These are phyloP conservation scores for Cercopithecus mona DNA, from an alignment of 2,113 vertebrate species.

Conservation along the genomic window DNA sequence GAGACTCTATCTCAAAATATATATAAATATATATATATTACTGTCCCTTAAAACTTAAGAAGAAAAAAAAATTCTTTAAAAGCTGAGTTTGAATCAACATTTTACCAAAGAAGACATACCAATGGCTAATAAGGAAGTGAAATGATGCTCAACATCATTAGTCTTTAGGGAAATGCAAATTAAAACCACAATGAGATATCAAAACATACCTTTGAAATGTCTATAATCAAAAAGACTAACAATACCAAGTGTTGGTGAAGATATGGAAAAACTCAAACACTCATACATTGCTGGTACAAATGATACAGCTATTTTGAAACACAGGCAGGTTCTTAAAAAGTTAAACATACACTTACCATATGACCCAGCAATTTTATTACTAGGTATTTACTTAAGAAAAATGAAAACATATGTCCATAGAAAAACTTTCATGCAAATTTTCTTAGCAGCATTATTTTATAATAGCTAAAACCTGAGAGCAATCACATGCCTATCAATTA, in stretches of 20 bases:
- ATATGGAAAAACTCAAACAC: neutral
- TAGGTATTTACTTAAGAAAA: neutral
- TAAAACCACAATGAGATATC: neutral
- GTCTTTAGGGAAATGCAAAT: neutral
- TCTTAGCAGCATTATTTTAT: neutral
- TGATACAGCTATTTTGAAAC: neutral
- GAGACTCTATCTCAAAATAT: too few relatives aligned
- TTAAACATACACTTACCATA: neutral
- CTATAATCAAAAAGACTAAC: neutral
- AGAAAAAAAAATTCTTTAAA: neutral
- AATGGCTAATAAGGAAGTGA: neutral
- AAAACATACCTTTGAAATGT: neutral
- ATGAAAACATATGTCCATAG: neutral
- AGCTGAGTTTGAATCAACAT: neutral
- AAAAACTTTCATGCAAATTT: neutral
- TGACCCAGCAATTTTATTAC: neutral
- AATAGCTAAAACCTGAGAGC: neutral
- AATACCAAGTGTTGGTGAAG: neutral
- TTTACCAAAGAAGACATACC: neutral
- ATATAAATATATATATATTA: neutral
- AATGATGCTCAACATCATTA: neutral
- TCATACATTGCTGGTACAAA: neutral
- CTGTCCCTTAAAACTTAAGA: neutral
- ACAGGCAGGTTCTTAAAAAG: neutral
- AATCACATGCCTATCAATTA: neutral